Conservation (phyloP, 2,797 vertebrate species). For the Alfaro cultratus region DNA sequence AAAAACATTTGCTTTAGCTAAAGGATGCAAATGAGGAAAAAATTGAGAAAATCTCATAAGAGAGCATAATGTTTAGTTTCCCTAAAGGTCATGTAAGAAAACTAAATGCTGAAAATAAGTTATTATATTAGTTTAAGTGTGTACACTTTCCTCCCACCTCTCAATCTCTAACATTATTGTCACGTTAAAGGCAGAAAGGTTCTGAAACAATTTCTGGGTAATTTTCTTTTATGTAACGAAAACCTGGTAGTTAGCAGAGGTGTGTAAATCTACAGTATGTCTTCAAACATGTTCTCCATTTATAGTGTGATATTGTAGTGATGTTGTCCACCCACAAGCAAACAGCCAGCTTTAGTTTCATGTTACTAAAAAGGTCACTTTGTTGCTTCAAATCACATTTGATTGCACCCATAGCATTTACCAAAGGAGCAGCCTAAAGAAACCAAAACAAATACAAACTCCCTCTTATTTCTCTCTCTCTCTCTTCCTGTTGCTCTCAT, state of each 20-base stretch:
- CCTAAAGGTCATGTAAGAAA: background rate
- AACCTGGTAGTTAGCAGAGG: background rate
- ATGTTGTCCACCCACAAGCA: slow-evolving; percentile 4
- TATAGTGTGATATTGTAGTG: background rate
- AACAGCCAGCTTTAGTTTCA: slow-evolving; percentile 7
- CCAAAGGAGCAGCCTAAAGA: slow-evolving; percentile 5
- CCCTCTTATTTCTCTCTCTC: background rate
- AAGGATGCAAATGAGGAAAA: background rate
- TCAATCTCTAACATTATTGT: background rate
- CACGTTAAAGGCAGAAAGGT: background rate
- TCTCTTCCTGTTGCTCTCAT: slow-evolving; percentile 7
- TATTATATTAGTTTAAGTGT: background rate
- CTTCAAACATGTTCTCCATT: background rate
- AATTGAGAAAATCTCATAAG: background rate
- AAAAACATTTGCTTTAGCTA: background rate
- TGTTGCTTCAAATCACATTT: slow-evolving; percentile 28
- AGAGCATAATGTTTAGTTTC: background rate
- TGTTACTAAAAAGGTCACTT: slow-evolving; percentile 5
- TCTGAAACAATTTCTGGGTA: background rate
- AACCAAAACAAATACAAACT: background rate
- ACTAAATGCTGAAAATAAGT: background rate
- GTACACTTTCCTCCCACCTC: background rate
- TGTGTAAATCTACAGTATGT: background rate
- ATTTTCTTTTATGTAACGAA: background rate
- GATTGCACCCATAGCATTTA: slow-evolving; percentile 22